A percentile compares a stretch with the other conserved stretches of the same genome.
phyloP scores from a whole-genome alignment of 2,113 vertebrate genomes.

The Strix uralensis region DNA sequence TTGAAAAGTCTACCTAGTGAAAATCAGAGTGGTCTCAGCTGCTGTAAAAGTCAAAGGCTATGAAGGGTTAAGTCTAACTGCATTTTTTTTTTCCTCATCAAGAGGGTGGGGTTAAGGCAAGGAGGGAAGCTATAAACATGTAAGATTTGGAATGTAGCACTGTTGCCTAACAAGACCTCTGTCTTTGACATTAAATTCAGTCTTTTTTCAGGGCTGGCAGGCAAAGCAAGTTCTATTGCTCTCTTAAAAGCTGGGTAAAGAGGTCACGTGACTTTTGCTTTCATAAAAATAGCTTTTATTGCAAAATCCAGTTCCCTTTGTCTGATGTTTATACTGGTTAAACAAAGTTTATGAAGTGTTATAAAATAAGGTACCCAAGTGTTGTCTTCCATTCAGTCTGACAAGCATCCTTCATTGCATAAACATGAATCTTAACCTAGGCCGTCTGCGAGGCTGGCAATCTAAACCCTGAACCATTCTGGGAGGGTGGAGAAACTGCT shows the following conservation, averaged over 20 bases:
- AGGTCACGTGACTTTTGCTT: conserved; percentile 39
- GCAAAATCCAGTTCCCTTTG: conserved; percentile 56
- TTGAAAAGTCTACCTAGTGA: background rate
- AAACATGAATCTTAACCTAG: background rate
- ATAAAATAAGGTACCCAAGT: conserved; percentile 43
- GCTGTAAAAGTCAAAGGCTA: background rate
- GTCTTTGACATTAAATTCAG: conserved; percentile 46
- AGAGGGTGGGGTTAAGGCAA: background rate
- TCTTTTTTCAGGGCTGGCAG: conserved; percentile 38
- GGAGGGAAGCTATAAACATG: conserved; percentile 28
- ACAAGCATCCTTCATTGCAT: background rate
- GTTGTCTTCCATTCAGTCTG: background rate
- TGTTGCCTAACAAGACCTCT: conserved; percentile 29
- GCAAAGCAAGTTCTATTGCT: conserved; percentile 41
- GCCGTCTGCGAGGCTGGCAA: background rate
- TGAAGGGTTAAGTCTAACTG: conserved; percentile 11
- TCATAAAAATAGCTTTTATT: conserved; percentile 66
- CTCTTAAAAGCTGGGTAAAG: conserved; percentile 18
- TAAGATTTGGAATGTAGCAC: conserved; percentile 31
- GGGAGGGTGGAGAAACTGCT: background rate
- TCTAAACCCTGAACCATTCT: background rate
- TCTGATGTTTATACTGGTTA: conserved; percentile 56
- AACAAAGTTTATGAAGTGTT: conserved; percentile 44
- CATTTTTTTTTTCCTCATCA: background rate
- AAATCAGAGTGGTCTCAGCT: background rate